Base-by-base conservation (phyloP, 1,140 invertebrate species). In the Zaprionus gabonicus region DNA sequence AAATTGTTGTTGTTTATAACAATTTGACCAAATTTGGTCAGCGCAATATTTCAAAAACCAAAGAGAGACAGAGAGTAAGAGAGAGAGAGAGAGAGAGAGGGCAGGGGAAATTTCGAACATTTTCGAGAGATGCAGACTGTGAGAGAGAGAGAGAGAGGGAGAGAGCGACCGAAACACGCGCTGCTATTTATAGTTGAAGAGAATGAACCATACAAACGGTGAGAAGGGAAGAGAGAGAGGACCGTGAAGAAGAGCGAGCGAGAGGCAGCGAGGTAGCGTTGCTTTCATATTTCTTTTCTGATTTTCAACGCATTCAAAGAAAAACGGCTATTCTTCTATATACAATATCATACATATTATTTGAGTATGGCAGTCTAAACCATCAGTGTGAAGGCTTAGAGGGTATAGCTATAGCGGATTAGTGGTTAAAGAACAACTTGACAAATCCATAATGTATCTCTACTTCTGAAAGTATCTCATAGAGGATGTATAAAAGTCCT, bases 1-100 rank as follows among this genome's bases (percentile, higher is more conserved):
- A 57, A 41, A 25, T 75, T 70, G 70, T 67, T 41, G 53, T 76
- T 88, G 78, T 87, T 87, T 78, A 84, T 75, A 76, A 71, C 63
- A 84, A 90, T 88, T 88, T 88, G 81, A 81, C 84, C 84, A 88
- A 88, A 88, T 88, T 88, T 88, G 84, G 84, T 81, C 78, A 84
- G 84, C 74, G 58, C 68, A 53, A 63, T 62, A 53, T 82, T 80
- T 74, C 41, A 88, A 90, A 81, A 83, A 63, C 15, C 49, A 56
- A 63, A 71, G 41, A 46, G n/a, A n/a, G 41, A 44, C 20, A 20
- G 20, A 20, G 20, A 20, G 20, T 20, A 20, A 20, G 41, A 60
- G 62, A 41, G 66, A 57, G 55, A 55, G 31, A 75, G 63, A 84
- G 44, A 46, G 46, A 23, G 7, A 2, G 31, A 34, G 7, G 28